Evolutionary conservation across 2,888 invertebrate genomes (phyloP), one percentile per base, ranked within the genome.

Genomic region (Lochmaea capreae): DNA sequence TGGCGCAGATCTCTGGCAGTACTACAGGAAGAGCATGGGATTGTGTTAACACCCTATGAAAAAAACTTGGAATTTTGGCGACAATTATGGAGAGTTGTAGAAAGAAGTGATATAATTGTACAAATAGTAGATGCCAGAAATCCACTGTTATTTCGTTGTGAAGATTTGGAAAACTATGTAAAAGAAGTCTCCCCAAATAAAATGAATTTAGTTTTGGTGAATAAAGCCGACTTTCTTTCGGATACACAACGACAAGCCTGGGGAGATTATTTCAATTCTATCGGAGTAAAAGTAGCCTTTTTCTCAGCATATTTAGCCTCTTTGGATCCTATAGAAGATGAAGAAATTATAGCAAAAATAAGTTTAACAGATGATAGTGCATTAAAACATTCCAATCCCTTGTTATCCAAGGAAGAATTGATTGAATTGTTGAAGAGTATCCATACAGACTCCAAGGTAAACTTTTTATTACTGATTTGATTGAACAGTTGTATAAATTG

Each of bases 41-140:
- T 98, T 3, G 89, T 95, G 0, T 87, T 99, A 77, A 99, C 99
- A 0, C 99, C 99, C 0, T 99, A 97, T 87, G 99, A 99, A 84
- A 95, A 97, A 83, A 99, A 99, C 88, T 87, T 99, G 22, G 98
- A 99, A 85, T 95, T 99, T 81, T 99, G 99, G 99, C 91, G 98
- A 65, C 99, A 99, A 86, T 86, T 99, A 46, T 99, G 99, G 99
- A 91, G 99, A 80, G 99, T 99, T 0, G 92, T 99, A n/a, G 99
- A 99, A 86, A 92, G 95, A 80, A 96, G 97, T 84, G 97, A 98
- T 88, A 91, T 98, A 0, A 90, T 98, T 16, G 92, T 97, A 14
- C 95, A 99, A 87, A 96, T 99, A 77, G 94, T 99, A 14, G 99
- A 99, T 90, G 98, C 97, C 0, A 90, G 99, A 78, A 98, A 99